phyloP scores from a whole-genome alignment of 2,888 invertebrate species.

The Vanessa cardui region DNA sequence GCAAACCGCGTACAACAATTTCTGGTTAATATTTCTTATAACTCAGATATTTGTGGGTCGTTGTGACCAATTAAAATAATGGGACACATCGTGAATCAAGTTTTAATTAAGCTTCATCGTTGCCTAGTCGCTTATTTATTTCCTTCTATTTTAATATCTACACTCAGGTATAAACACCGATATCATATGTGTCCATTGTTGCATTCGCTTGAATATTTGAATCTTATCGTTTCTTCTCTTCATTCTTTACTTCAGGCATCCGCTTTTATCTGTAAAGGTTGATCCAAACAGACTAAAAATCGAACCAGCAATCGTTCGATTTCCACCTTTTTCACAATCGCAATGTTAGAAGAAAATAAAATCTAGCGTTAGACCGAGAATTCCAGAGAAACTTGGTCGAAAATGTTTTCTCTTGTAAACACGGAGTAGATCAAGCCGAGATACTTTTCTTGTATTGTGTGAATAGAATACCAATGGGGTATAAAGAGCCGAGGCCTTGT shows the following conservation, averaged over 20 bases:
- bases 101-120: too few relatives aligned
- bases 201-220: constrained; percentile 1
- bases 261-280: constrained; percentile 26
- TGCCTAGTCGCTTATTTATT: too few relatives aligned
- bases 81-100: too few relatives aligned
- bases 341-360: constrained; percentile 34
- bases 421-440: constrained; percentile 1
- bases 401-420: constrained; percentile 23
- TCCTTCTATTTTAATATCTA: too few relatives aligned
- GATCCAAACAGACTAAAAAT: constrained; percentile 14
- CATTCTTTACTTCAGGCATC: constrained; percentile 9
- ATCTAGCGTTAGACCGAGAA: constrained; percentile 32
- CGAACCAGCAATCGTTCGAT: constrained; percentile 26
- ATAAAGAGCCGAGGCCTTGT: too few relatives aligned
- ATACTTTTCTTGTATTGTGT: not conserved
- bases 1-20: too few relatives aligned
- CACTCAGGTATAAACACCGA: too few relatives aligned
- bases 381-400: constrained; percentile 24
- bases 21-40: too few relatives aligned
- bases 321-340: constrained; percentile 29
- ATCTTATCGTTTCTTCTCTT: constrained; percentile 2
- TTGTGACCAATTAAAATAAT: too few relatives aligned
- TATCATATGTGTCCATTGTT: not conserved
- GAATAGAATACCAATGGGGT: too few relatives aligned
- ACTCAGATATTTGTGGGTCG: too few relatives aligned